Conservation (phyloP, 2,888 invertebrate species). For the Trachelus tabidus region DNA sequence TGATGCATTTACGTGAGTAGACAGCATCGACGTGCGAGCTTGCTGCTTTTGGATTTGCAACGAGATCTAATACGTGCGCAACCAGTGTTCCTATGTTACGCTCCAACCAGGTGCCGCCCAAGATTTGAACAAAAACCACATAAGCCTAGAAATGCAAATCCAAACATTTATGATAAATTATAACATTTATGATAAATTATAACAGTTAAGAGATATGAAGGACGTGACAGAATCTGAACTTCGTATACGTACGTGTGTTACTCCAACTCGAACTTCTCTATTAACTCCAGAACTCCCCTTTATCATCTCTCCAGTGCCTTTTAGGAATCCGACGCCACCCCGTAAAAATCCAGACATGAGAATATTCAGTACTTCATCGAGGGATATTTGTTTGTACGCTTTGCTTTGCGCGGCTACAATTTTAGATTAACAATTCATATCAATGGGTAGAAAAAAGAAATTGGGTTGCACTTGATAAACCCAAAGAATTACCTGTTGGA, state of each 20-base stretch:
- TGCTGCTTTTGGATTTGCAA: slow-evolving; percentile 95
- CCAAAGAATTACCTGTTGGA: slow-evolving; percentile 60
- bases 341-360: slow-evolving; percentile 94
- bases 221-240: background rate
- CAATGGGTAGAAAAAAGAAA: background rate
- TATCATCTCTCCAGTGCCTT: slow-evolving; percentile 94
- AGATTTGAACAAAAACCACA: slow-evolving; percentile 91
- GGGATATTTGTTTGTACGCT: slow-evolving; percentile 76
- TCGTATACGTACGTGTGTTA: slow-evolving; percentile 85
- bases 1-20: slow-evolving; percentile 96
- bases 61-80: slow-evolving; percentile 91
- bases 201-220: background rate
- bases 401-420: slow-evolving; percentile 71
- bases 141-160: slow-evolving; percentile 77
- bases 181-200: background rate
- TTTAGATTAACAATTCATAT: background rate
- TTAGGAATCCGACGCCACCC: slow-evolving; percentile 93
- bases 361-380: slow-evolving; percentile 92
- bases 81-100: slow-evolving; percentile 87
- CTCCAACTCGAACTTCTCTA: slow-evolving; percentile 95
- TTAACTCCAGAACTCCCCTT: slow-evolving; percentile 94
- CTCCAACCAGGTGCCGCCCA: slow-evolving; percentile 96
- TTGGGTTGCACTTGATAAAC: background rate
- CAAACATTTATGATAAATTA: background rate
- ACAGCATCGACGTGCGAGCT: slow-evolving; percentile 98